phyloP scores from a whole-genome alignment of 2,113 vertebrate genomes.

The Chaetorhynchus papuensis region DNA sequence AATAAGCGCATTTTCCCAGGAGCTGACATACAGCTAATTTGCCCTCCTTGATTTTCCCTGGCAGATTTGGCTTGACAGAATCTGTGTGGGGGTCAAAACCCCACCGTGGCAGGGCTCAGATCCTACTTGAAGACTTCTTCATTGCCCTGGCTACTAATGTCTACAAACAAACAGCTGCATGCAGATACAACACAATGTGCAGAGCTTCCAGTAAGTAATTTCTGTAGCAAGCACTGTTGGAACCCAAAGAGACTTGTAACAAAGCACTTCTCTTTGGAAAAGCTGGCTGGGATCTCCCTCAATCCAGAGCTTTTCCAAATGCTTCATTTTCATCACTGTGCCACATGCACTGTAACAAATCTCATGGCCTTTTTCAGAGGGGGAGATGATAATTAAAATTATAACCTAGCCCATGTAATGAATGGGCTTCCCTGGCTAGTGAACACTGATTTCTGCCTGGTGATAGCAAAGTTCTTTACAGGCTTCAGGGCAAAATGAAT shows the following conservation, averaged over 20 bases:
- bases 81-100: background rate
- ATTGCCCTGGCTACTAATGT: rapidly evolving
- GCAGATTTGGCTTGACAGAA: background rate
- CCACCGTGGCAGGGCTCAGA: background rate
- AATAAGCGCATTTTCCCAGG: background rate
- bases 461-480: background rate
- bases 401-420: background rate
- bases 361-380: background rate
- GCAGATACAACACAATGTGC: background rate
- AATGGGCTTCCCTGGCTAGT: background rate
- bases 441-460: background rate
- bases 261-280: background rate
- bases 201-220: background rate
- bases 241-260: no score
- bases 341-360: background rate
- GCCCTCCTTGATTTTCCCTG: background rate
- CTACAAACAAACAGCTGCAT: background rate
- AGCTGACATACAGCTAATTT: background rate
- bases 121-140: background rate
- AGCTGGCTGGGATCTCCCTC: background rate
- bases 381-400: background rate
- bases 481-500: background rate
- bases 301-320: background rate
- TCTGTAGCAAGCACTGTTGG: background rate
- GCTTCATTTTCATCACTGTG: background rate